phyloP scores from a whole-genome alignment of 2,888 invertebrate species.

The Chrysomela aeneicollis region DNA sequence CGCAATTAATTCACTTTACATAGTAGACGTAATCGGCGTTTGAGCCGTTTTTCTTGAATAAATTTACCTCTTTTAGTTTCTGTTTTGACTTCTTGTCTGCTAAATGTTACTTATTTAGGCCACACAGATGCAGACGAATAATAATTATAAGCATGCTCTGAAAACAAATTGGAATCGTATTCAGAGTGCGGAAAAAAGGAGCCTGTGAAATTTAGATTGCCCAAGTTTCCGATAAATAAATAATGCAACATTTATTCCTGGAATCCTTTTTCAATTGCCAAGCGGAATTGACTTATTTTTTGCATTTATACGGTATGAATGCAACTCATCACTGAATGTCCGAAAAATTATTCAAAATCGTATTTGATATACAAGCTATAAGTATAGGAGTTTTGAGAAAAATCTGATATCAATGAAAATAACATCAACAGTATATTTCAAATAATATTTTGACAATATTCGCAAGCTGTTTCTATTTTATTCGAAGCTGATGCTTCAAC shows the following conservation, averaged over 20 bases:
- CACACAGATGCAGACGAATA: conserved; percentile 38
- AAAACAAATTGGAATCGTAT: conserved; percentile 27
- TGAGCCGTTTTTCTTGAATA: conserved; percentile 36
- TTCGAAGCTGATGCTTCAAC: too few relatives aligned
- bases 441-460: too few relatives aligned
- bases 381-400: too few relatives aligned
- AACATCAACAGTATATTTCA: too few relatives aligned
- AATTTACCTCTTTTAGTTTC: conserved; percentile 35
- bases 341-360: too few relatives aligned
- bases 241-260: conserved; percentile 14
- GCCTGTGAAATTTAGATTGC: conserved; percentile 25
- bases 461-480: too few relatives aligned
- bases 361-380: too few relatives aligned
- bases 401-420: too few relatives aligned
- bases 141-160: conserved; percentile 27
- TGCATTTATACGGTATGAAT: too few relatives aligned
- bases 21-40: conserved; percentile 38
- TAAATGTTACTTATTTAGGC: conserved; percentile 38
- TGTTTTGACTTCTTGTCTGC: conserved; percentile 32
- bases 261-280: conserved; percentile 2
- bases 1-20: conserved; percentile 44
- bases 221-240: conserved; percentile 23
- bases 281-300: not conserved
- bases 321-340: too few relatives aligned
- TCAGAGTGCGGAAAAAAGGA: conserved; percentile 18